Base-by-base conservation (phyloP, 2,113 vertebrate species). In the Numenius arquata region DNA sequence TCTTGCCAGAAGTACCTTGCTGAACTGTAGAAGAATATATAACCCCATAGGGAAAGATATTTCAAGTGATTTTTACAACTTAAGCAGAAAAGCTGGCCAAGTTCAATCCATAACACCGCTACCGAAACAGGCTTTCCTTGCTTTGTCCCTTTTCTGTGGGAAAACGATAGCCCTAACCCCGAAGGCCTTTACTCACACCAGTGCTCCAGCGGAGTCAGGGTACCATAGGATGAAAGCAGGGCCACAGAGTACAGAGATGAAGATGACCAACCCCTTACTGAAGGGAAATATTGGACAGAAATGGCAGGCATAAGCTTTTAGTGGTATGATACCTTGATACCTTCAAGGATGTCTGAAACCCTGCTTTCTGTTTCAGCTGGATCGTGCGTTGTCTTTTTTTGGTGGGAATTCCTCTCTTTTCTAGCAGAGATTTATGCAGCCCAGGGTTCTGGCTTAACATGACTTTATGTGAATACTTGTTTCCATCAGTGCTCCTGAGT, bases 11-110 rank as follows among this genome's bases (percentile, higher is more conserved):
- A 95, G 56, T 65, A 76, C 43, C 73, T 62, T 85, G 80, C 52
- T 93, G 84, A 92, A 89, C 70, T 93, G 58, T 7, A 85, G 70
- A 96, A 96, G 41, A 93, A 96, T 78, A 95, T 81, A 92, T 14
- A 89, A 87, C 38, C 56, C 73, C 66, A 75, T 0, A 67, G 75
- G 70, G 70, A 81, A 92, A 74, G 43, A 86, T 77, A 92, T 65
- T 89, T 95, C 87, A 95, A 75, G 34, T 72, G 52, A 50, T 56
- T 95, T 94, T 94, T 96, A 93, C 32, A 86, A 86, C 47, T 81
- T 86, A 71, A 90, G 73, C 52, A 90, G 76, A 87, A 89, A 90
- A 90, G 12, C n/a, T 84, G 55, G 13, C 68, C 2, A 55, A 77
- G 38, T 93, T 90, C 47, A 86, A 74, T 61, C 66, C 7, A 2